phyloP scores from a whole-genome alignment of 2,113 vertebrate species.

The Anseranas semipalmata region DNA sequence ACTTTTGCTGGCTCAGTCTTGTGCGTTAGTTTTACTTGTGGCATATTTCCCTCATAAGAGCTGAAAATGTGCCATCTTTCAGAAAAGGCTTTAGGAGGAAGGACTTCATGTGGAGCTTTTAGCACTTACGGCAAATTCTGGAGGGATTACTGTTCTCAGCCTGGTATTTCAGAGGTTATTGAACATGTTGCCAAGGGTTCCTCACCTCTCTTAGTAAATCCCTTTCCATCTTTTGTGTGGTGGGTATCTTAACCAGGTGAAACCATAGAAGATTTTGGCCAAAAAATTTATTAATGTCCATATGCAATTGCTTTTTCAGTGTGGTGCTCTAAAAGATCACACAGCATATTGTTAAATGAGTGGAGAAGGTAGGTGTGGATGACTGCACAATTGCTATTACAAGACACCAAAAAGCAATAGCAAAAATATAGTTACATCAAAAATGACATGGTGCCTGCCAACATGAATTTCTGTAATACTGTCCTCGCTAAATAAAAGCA shows the following conservation, averaged over 20 bases:
- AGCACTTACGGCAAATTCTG: not conserved
- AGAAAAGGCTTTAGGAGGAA: not conserved
- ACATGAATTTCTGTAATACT: not conserved
- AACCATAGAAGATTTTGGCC: not conserved
- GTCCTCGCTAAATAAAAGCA: not conserved
- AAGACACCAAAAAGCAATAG: not conserved
- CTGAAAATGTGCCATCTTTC: not conserved
- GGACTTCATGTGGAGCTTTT: not conserved
- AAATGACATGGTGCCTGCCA: not conserved
- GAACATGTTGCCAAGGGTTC: not conserved
- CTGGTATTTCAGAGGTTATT: not conserved
- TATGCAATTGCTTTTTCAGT: not conserved
- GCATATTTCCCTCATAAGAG: not conserved
- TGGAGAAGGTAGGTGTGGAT: not conserved
- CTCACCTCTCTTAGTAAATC: not conserved
- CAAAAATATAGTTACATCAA: not conserved
- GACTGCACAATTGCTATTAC: not conserved
- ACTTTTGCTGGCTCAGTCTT: accelerated
- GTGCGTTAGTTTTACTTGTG: not conserved
- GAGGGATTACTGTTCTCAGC: not conserved
- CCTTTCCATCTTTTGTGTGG: not conserved
- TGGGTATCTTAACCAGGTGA: not conserved
- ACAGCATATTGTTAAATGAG: not conserved
- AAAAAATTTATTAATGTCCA: not conserved
- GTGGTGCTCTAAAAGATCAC: not conserved